Conservation (phyloP, 2,888 invertebrate genomes). For the Ceramica pisi region DNA sequence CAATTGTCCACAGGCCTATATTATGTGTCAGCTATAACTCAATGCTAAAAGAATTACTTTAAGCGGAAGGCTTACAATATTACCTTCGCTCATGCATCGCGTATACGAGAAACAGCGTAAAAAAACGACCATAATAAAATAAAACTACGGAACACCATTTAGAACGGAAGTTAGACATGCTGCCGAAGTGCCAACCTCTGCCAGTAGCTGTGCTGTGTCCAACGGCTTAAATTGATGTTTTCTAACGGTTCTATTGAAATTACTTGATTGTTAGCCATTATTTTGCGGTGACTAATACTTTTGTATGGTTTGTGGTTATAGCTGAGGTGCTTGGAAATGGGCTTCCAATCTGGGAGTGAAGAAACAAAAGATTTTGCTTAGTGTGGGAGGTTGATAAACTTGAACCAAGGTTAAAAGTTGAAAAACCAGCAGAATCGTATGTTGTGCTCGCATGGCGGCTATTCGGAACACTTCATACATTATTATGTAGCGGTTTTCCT, state of each 20-base stretch:
- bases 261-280: conserved; percentile 52
- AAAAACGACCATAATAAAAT: conserved; percentile 36
- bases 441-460: too few relatives aligned
- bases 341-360: background rate
- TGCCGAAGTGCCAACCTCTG: conserved; percentile 69
- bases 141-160: conserved; percentile 59
- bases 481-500: too few relatives aligned
- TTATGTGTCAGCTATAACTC: conserved; percentile 24
- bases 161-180: conserved; percentile 68
- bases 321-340: background rate
- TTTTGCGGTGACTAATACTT: conserved; percentile 36
- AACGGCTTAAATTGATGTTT: conserved; percentile 46
- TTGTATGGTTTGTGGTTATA: conserved; percentile 2
- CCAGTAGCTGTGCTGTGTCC: conserved; percentile 8
- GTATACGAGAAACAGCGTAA: conserved; percentile 39
- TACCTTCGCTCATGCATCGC: conserved; percentile 39
- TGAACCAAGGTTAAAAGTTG: background rate
- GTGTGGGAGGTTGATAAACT: background rate
- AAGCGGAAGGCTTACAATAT: conserved; percentile 30
- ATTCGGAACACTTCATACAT: too few relatives aligned
- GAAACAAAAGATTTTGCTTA: background rate
- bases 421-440: background rate
- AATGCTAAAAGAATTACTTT: conserved; percentile 49
- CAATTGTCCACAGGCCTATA: background rate
- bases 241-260: conserved; percentile 44